Evolutionary conservation across 2,888 invertebrate genomes (phyloP).

Genomic region (Dascillus cervinus): DNA sequence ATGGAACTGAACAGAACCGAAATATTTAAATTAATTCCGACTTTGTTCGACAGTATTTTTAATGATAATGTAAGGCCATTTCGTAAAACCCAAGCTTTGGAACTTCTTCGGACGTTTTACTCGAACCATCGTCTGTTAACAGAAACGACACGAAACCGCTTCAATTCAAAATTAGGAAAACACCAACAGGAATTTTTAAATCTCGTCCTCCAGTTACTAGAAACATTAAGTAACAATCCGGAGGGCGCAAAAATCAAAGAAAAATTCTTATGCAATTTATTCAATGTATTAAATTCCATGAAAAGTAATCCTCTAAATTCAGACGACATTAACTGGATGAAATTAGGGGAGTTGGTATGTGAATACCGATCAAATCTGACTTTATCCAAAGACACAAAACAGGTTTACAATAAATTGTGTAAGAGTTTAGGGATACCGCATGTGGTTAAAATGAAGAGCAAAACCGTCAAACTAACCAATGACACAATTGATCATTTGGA

Average conservation of each 20-base stretch:
- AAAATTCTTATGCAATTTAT: constrained; percentile 49
- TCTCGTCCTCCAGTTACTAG: constrained; percentile 40
- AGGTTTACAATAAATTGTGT: constrained; percentile 43
- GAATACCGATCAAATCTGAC: constrained; percentile 36
- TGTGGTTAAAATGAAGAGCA: constrained; percentile 28
- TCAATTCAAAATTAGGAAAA: constrained; percentile 32
- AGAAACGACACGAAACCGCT: constrained; percentile 19
- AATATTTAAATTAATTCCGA: constrained; percentile 50
- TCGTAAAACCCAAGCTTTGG: constrained; percentile 59
- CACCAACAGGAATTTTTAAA: constrained; percentile 46
- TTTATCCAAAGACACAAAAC: constrained; percentile 42
- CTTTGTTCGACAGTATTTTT: constrained; percentile 54
- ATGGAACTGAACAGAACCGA: constrained; percentile 60
- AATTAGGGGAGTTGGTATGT: constrained; percentile 35
- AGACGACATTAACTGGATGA: constrained; percentile 39
- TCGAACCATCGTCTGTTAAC: constrained; percentile 45
- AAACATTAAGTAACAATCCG: constrained; percentile 30
- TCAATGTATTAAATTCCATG: constrained; percentile 48
- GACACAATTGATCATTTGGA: constrained; percentile 21
- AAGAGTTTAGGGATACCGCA: constrained; percentile 37
- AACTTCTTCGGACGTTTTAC: constrained; percentile 58
- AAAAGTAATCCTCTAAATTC: constrained; percentile 39
- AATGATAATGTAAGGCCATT: constrained; percentile 54
- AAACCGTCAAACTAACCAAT: constrained; percentile 23
- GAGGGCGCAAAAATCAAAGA: constrained; percentile 45